Conservation (phyloP, 1,140 invertebrate species). For the Heliconius hewitsoni region DNA sequence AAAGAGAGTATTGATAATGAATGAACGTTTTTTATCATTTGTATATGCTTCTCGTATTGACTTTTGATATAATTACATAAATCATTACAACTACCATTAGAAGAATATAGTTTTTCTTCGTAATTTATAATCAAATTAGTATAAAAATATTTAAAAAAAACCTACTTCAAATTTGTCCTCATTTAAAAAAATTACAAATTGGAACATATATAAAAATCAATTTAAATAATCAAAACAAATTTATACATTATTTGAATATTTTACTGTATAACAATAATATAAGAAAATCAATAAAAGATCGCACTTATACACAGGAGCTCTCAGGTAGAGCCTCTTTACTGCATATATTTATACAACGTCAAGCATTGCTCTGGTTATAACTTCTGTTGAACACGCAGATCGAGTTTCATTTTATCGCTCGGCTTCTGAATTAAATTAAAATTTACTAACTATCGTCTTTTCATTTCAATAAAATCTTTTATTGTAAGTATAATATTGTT, state of each 20-base stretch:
- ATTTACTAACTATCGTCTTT: constrained; percentile 5
- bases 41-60: too few species aligned
- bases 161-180: too few species aligned
- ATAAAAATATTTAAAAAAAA: too few species aligned
- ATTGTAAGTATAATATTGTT: constrained; percentile 11
- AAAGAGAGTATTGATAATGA: too few species aligned
- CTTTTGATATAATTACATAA: too few species aligned
- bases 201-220: neutral
- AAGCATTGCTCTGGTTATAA: constrained; percentile 16
- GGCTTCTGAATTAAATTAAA: constrained; percentile 14
- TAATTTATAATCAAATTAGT: too few species aligned
- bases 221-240: neutral
- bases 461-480: constrained; percentile 1
- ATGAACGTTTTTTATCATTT: too few species aligned
- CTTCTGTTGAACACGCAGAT: constrained; percentile 14
- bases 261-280: neutral
- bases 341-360: constrained; percentile 13
- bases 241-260: neutral
- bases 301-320: neutral
- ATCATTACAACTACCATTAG: too few species aligned
- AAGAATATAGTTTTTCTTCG: too few species aligned
- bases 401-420: neutral
- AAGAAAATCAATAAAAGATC: constrained; percentile 5
- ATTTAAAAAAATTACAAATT: too few species aligned
- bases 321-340: neutral